Conservation (phyloP, 2,113 vertebrate genomes). For the Taxidea taxus region DNA sequence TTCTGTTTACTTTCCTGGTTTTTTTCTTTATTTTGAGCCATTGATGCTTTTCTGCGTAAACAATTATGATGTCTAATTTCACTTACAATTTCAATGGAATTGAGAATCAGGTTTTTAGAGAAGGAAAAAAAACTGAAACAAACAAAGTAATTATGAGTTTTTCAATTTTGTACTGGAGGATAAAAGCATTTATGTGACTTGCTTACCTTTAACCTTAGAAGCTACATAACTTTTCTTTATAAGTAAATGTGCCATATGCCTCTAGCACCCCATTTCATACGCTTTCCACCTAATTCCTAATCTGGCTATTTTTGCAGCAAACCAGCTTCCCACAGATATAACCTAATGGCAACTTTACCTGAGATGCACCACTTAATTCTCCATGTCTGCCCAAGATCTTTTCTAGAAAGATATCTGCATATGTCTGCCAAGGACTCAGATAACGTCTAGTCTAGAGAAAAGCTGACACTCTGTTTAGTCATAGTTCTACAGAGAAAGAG, state of each 20-base stretch:
- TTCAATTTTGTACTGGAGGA: neutral
- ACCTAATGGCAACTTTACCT: neutral
- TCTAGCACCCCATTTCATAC: neutral
- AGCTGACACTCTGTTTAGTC: neutral
- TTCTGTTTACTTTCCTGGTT: neutral
- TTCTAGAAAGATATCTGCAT: neutral
- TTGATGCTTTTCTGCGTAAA: conserved; percentile 14
- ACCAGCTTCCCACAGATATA: neutral
- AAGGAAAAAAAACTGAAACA: neutral
- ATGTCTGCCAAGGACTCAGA: neutral
- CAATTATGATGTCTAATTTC: neutral
- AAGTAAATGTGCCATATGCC: neutral
- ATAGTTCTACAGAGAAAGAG: neutral
- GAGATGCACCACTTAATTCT: neutral
- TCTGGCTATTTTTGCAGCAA: neutral
- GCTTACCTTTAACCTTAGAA: neutral
- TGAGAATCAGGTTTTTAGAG: neutral
- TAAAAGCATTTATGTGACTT: neutral
- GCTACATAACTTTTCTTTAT: neutral
- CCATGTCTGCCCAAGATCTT: neutral
- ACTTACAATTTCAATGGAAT: neutral
- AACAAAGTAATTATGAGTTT: neutral
- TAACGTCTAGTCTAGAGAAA: neutral
- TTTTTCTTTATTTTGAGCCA: neutral
- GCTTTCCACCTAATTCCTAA: neutral